Evolutionary conservation across 2,888 invertebrate species (phyloP).

Genomic region (Scaptomyza caliginosa): DNA sequence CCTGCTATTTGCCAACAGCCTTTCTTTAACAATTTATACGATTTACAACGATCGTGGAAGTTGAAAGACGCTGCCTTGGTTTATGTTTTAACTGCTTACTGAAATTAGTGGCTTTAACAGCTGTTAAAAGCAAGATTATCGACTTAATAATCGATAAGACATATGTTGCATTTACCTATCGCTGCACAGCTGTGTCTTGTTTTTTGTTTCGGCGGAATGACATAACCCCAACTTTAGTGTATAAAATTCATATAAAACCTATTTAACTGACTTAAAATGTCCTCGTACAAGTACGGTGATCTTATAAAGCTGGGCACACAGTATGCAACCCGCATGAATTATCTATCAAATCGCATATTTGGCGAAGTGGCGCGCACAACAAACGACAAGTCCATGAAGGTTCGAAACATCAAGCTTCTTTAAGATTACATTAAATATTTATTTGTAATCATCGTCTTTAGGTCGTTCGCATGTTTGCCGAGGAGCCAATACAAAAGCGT

Average conservation of each 20-base stretch:
- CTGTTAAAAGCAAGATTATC: not conserved
- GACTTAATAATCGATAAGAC: conserved; percentile 17
- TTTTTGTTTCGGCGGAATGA: conserved; percentile 37
- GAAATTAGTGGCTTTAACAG: not conserved
- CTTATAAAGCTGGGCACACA: conserved; percentile 89
- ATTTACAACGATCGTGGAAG: not conserved
- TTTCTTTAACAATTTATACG: not conserved
- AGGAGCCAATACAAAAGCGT: conserved; percentile 89
- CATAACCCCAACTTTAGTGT: conserved; percentile 54
- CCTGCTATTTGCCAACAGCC: not conserved
- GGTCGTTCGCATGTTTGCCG: conserved; percentile 89
- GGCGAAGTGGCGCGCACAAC: conserved; percentile 93
- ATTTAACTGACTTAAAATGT: conserved; percentile 84
- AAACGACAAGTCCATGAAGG: conserved; percentile 90
- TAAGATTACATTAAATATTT: not conserved
- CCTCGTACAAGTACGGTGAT: conserved; percentile 87
- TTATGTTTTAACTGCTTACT: not conserved
- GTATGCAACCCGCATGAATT: conserved; percentile 93
- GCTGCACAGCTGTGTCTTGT: conserved; percentile 45
- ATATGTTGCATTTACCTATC: not conserved
- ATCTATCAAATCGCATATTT: conserved; percentile 94
- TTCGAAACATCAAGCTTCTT: conserved; percentile 81
- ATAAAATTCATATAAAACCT: not conserved
- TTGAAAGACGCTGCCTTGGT: not conserved
- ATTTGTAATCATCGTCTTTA: not conserved